A percentile compares a stretch with the other conserved stretches of the same genome.
Evolutionary conservation across 2,888 invertebrate species (phyloP).

Genomic region (Catonia carolina): DNA sequence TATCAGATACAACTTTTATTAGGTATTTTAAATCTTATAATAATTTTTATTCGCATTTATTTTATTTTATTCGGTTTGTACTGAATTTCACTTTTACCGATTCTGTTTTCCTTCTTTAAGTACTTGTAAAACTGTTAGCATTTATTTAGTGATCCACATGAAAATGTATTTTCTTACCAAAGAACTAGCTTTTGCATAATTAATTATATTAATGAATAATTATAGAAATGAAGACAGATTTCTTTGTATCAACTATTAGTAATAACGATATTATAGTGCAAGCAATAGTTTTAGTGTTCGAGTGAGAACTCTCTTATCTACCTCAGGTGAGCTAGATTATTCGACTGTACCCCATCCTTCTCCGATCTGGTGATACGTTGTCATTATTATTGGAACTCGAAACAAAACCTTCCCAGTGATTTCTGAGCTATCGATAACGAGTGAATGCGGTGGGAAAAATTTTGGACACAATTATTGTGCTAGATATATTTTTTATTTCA

Average conservation of each 20-base stretch:
- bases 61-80: too few species aligned
- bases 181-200: slow-evolving; percentile 1
- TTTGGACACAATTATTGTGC: slow-evolving; percentile 5
- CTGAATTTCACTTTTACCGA: too few species aligned
- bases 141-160: too few species aligned
- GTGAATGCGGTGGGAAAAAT: neutral
- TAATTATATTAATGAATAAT: too few species aligned
- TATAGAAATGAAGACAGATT: too few species aligned
- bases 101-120: too few species aligned
- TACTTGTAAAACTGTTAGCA: too few species aligned
- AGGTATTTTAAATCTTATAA: too few species aligned
- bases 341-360: neutral
- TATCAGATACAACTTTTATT: too few species aligned
- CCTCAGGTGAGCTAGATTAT: slow-evolving; percentile 10
- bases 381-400: neutral
- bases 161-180: slow-evolving; percentile 3
- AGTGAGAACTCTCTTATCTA: slow-evolving; percentile 4
- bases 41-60: too few species aligned
- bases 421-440: neutral
- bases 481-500: slow-evolving; percentile 5
- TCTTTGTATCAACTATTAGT: too few species aligned
- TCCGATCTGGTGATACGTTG: neutral
- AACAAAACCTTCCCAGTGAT: neutral
- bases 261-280: neutral
- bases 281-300: neutral